A percentile compares a stretch with the other conserved stretches of the same genome.
Conservation (phyloP, 2,797 vertebrate species). For the Galaxias olidus region DNA sequence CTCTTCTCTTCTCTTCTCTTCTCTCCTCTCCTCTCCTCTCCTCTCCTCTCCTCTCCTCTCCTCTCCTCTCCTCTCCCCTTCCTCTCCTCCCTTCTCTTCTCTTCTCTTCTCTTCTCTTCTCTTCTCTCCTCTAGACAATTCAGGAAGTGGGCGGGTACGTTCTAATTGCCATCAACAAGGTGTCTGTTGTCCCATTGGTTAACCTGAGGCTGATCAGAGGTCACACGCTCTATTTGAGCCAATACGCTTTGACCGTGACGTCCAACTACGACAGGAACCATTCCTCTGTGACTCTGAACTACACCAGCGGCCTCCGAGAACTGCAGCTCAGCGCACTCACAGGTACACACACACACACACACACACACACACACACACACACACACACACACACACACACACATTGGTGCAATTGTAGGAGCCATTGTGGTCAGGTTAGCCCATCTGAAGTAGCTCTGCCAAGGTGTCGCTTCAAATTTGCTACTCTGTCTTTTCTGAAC, state of each 20-base stretch:
- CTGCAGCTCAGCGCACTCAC: conserved; percentile 82
- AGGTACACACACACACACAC: conserved; percentile 60
- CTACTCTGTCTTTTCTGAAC: conserved; percentile 12
- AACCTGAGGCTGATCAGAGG: conserved; percentile 90
- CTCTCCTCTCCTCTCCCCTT: background rate
- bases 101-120: background rate
- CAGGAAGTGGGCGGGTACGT: conserved; percentile 93
- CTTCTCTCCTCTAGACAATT: conserved; percentile 77
- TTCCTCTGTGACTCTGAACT: conserved; percentile 37
- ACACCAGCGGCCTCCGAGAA: conserved; percentile 73
- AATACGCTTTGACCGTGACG: conserved; percentile 80
- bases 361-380: background rate
- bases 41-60: background rate
- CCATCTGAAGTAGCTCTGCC: background rate
- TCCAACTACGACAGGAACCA: conserved; percentile 78
- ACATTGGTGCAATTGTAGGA: no score
- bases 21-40: background rate
- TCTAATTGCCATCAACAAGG: conserved; percentile 87
- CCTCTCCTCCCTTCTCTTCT: background rate
- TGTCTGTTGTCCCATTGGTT: conserved; percentile 77
- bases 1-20: background rate
- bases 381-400: background rate
- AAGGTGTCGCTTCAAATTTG: background rate
- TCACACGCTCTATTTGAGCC: conserved; percentile 81
- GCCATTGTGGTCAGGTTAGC: background rate